phyloP scores from a whole-genome alignment of 2,797 vertebrate species.

The Sylvia borin region DNA sequence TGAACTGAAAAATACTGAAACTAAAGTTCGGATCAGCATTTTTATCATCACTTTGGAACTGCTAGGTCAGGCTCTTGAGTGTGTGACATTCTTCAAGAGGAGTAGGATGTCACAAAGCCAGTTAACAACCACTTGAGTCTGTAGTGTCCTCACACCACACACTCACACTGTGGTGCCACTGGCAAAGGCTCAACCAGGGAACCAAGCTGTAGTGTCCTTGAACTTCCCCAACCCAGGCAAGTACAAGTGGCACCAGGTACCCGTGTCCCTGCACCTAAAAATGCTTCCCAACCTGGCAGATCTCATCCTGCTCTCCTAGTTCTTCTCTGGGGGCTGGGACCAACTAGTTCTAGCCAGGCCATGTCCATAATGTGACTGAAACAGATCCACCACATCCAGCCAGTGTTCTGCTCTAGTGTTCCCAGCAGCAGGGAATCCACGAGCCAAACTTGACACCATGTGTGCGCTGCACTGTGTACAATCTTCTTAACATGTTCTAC shows the following conservation, averaged over 20 bases:
- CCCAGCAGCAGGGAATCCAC: background rate
- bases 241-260: background rate
- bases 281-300: background rate
- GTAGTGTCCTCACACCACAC: background rate
- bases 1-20: background rate
- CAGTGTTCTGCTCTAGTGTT: background rate
- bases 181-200: background rate
- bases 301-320: accelerated
- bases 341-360: background rate
- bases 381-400: background rate
- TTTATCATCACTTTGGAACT: background rate
- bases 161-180: background rate
- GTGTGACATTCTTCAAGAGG: background rate
- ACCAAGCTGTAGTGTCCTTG: background rate
- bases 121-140: background rate
- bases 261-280: background rate
- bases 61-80: background rate
- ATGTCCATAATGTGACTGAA: accelerated
- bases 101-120: background rate
- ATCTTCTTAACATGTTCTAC: background rate
- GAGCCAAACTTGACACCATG: background rate
- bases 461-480: background rate
- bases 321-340: background rate
- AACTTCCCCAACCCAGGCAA: background rate
- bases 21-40: background rate